Base-by-base conservation (phyloP, 2,797 vertebrate species). In the Trematomus bernacchii region DNA sequence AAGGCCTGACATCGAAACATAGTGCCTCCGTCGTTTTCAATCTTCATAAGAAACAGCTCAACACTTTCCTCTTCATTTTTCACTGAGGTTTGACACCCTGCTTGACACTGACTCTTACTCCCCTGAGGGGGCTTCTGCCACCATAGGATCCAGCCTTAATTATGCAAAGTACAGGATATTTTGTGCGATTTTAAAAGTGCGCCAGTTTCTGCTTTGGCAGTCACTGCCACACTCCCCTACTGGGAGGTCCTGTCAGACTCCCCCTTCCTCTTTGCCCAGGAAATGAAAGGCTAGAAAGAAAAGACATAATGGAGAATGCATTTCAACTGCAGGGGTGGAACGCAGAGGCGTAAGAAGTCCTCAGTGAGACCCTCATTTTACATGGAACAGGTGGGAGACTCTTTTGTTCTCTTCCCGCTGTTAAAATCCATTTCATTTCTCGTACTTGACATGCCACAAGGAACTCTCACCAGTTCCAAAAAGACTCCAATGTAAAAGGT, bases 351-450 rank as follows among this genome's bases (percentile, higher is more conserved):
- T 92, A 91, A 91, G 89, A 92, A 94, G 91, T 93, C 93, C 94
- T 94, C 88, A 77, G 82, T 88, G 92, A 94, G 94, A 91, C 90
- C 92, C 91, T 95, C 90, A 92, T 95, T 96, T 96, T 94, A 92
- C 93, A 92, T 94, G 86, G 92, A 95, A 93, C 94, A 95, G 94
- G 94, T 94, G 94, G 94, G 94, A 94, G 92, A 93, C 90, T 87
- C 93, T 94, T 94, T 95, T 95, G 95, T 95, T 95, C 94, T 95
- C 89, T 82, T 94, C 93, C 94, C 59, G 94, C 94, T 94, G 94
- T 92, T 95, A 92, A 95, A 95, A 95, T 94, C 93, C 94, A 95
- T 95, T 96, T 95, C 92, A 92, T 91, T 94, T 90, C 90, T 92
- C 86, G 90, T 92, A 90, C 89, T 94, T 95, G 95, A 94, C 92